Base-by-base conservation (phyloP, 2,888 invertebrate species). In the Linnaemya vulpina region DNA sequence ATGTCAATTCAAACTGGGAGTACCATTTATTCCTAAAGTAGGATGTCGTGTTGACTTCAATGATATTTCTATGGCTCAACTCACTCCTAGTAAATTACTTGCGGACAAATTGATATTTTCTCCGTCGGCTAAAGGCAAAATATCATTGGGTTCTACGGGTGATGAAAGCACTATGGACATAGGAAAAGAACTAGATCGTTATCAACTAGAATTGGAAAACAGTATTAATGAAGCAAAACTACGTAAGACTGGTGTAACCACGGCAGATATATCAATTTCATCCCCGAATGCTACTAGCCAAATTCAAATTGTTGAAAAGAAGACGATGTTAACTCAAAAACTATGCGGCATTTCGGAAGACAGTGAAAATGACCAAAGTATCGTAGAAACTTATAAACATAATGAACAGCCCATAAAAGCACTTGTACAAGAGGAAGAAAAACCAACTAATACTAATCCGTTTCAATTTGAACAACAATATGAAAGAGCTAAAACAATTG, bases 201-300 rank as follows among this genome's bases (percentile, higher is more conserved):
- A 93, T 86, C 93, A 93, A 80, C 77, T 92, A 53, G 92, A 92
- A 87, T 83, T 93, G 46, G 93, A 93, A 83, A 93, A 93, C 46
- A 92, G 92, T 87, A 93, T 93, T 15, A 93, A 93, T 74, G 93
- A 93, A 79, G 92, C 92, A 0, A 93, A 92, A 86, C 79, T 90
- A 49, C 89, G 90, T 40, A 92, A 91, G 76, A 87, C 86, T 46
- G 87, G 86, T 82, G 65, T 30, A 1, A 15, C 15, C 30, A 43
- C 55, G 49, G 20, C 83, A 22, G n/a, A 51, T 8, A 4, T 43
- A 13, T 22, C 75, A 7, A 13, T 53, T 49, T 53, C 71, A 70
- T 46, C 79, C 8, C 68, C 40, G n/a, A 43, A 76, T 3, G 35
- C 43, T 11, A 71, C 35, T 55, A 35, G 30, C 20, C n/a, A 60